Evolutionary conservation across 2,888 invertebrate species (phyloP), one percentile per base, ranked within the genome.

Genomic region (Orthosia incerta): DNA sequence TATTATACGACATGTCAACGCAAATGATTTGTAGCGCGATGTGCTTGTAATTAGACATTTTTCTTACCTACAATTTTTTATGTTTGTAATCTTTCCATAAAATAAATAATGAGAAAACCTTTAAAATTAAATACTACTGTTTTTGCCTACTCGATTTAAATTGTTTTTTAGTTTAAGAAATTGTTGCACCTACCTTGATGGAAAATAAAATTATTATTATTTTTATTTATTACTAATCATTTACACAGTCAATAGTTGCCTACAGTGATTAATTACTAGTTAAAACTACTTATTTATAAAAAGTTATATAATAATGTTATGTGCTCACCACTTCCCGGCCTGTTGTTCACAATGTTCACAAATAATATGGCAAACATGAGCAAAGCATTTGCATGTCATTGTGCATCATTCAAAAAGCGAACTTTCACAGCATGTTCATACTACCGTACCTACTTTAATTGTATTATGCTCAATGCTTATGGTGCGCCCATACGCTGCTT

Each of bases 281-380:
- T 46, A 31, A 11, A 23, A 5, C 16, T 55, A 39, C 16, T 16
- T 1, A 16, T 16, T 16, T 23, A 18, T 64, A 39, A 60, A 15
- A 45, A 4, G 1, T 13, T 16, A 55, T 26, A 16, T 39, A 20
- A 51, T 56, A 45, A 51, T 18, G 13, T n/a, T 11, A 15, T 23
- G 53, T 63, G 63, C 80, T 79, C 64, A 80, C 75, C 78, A 48
- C 20, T 51, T 20, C 66, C 60, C 15, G 80, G 75, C 39, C 63
- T 67, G 50, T 63, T 74, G 26, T 74, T 74, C 31, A 31, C 79
- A 62, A 77, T n/a, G 50, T 74, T 39, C 31, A 78, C 80, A 79
- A 80, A 72, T 23, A 72, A 80, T 18, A 59, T 26, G 23, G 12
- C 61, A 15, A 50, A 50, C 31, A 62, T 76, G 46, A 77, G 61